Evolutionary conservation across 2,888 invertebrate genomes (phyloP), one percentile per base, ranked within the genome.

Genomic region (Drosophila antonietae): DNA sequence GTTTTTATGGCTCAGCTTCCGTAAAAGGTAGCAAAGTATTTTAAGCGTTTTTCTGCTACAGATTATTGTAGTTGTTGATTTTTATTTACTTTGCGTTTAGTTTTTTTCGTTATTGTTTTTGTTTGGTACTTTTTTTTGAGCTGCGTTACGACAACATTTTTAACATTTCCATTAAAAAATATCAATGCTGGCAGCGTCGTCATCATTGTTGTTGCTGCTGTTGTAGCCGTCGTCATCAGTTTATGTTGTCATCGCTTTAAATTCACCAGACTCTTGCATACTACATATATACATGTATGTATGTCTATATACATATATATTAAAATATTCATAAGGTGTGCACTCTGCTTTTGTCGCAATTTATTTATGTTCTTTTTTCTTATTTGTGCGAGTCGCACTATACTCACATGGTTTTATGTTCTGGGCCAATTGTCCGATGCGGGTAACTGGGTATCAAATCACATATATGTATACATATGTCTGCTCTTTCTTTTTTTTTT

Each of bases 281-380:
- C 57, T 23, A 23, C 28, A 10, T 60, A 43, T 5, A 51, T 43
- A 33, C 6, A 28, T n/a, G 3, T 28, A 46, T 23, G 3, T 46
- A 23, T 28, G 3, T 31, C 0, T 33, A 60, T 55, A 59, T 31
- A 14, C 2, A 53, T 46, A n/a, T 65, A 72, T 78, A 73, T 83
- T 86, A 89, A 86, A 89, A 86, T 89, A 86, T 86, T 86, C 90
- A 90, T 75, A 90, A 89, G 88, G 90, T 86, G 87, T 89, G 79
- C 90, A 88, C 74, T 86, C 76, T 79, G 73, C 57, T 75, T 78
- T 79, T 78, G 87, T 86, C 83, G 82, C 82, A 62, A 71, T 88
- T 85, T 88, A 80, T 86, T 85, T 70, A 81, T 81, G 80, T 72
- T 85, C 72, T 79, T 77, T 81, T 72, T n/a, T 8, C 15, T 53